Base-by-base conservation (phyloP, 2,113 vertebrate genomes). In the Psilopogon haemacephalus region DNA sequence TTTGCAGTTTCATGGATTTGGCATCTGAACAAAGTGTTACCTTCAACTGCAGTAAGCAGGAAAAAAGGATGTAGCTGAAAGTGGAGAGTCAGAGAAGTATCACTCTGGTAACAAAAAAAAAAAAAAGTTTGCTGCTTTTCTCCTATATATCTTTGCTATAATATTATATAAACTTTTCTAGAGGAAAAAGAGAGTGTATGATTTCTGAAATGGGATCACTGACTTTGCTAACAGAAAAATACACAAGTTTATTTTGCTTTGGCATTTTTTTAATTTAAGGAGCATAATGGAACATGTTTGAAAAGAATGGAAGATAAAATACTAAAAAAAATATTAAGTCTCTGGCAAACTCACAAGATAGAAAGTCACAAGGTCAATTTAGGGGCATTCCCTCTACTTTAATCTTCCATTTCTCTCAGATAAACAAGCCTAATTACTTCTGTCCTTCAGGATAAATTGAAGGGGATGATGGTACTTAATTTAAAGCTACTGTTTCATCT, bases 361-460 rank as follows among this genome's bases (percentile, higher is more conserved):
- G n/a, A n/a, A n/a, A 86, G 91, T 91, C 86, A 84, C 37, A 74
- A 56, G 81, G 73, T 92, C 81, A 90, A 77, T 93, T 91, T 90
- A 79, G 77, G 76, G 77, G 21, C 78, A 76, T 91, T 89, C 69
- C 60, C 65, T 88, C 73, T 95, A 90, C 95, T 90, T 80, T 86
- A 42, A 85, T 83, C 60, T 89, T 91, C 78, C 86, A 63, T 95
- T 97, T 68, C 65, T 81, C 81, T 81, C 78, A 81, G 81, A 93
- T 64, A 96, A 93, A 91, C 83, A 96, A 84, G 62, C 37, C 84
- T 95, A 97, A 96, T 96, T 96, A 95, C 78, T 88, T 95, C 50
- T 85, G 56, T 91, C 91, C 93, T 95, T 64, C 88, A 81, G 88
- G 76, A 95, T 58, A 96, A 88, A 90, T 18, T 50, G 79, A 89